Evolutionary conservation across 2,113 vertebrate species (phyloP).

Genomic region (Sapayoa aenigma): DNA sequence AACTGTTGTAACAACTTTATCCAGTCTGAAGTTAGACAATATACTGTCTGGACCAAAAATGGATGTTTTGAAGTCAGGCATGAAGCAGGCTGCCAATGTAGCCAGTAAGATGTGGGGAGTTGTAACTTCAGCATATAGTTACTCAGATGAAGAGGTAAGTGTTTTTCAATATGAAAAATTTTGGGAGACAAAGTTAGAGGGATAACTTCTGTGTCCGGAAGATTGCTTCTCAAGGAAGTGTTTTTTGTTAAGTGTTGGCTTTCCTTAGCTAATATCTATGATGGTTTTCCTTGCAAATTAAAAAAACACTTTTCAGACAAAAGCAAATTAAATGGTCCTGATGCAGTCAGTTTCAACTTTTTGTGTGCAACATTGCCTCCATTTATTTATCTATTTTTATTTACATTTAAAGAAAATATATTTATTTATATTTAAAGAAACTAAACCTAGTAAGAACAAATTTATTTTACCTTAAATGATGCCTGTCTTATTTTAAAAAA

Average conservation of each 20-base stretch:
- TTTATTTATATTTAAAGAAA: background rate
- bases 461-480: background rate
- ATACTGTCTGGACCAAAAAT: constrained; percentile 94
- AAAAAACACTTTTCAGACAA: background rate
- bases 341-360: background rate
- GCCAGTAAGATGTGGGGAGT: constrained; percentile 95
- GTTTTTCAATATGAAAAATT: background rate
- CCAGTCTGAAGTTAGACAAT: constrained; percentile 89
- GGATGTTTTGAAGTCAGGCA: constrained; percentile 89
- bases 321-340: background rate
- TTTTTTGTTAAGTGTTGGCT: background rate
- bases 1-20: constrained; percentile 90
- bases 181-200: background rate
- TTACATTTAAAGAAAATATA: background rate
- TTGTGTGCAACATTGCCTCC: background rate
- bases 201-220: background rate
- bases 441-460: background rate
- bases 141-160: constrained; percentile 91
- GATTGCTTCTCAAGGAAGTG: background rate
- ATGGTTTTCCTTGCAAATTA: background rate
- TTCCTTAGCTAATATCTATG: background rate
- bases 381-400: background rate
- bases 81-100: constrained; percentile 95
- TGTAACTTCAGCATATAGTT: constrained; percentile 86
- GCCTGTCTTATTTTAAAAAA: background rate